Base-by-base conservation (phyloP, 2,113 vertebrate species). In the Tretioscincus oriximinensis region DNA sequence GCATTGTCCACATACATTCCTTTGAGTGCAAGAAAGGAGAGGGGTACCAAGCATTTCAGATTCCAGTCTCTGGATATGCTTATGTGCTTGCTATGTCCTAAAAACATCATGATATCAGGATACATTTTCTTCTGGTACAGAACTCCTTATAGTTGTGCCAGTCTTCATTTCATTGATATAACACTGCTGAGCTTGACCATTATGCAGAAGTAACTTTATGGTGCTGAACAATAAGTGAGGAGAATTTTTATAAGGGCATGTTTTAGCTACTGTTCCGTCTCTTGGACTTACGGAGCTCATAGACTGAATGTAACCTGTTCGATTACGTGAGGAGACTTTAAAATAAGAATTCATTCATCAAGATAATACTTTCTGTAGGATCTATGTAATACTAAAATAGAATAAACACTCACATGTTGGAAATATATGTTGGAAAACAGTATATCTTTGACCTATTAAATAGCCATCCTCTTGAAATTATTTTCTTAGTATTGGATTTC, bases 1-100 rank as follows among this genome's bases (percentile, higher is more conserved):
- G 90, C 91, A 84, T 86, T 92, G 84, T 64, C 91, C 89, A 88
- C 70, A 28, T 90, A 94, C 87, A 63, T 83, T 93, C 84, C 93
- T 90, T 92, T 90, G 90, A 41, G 87, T 87, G 92, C 81, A 81
- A 85, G 74, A 68, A 82, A 79, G 72, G 84, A 81, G 81, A 73
- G 65, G 28, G 28, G 28, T 11, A 12, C 22, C 84, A 88, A 82
- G 87, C 78, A 78, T 78, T 87, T 88, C 81, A 75, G 9, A 92
- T 81, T 84, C 87, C 79, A 67, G 87, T 90, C 93, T 89, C 89
- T 93, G 89, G 90, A 88, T 82, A 79, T 74, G 82, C 80, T 71
- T 94, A 70, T 84, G 24, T 87, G 75, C 76, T 91, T 69, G 70
- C 63, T 28, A 80, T 82, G 77, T 87, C 90, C 76, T 88, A 28